Evolutionary conservation across 2,113 vertebrate genomes (phyloP).

Genomic region (Galemys pyrenaicus): DNA sequence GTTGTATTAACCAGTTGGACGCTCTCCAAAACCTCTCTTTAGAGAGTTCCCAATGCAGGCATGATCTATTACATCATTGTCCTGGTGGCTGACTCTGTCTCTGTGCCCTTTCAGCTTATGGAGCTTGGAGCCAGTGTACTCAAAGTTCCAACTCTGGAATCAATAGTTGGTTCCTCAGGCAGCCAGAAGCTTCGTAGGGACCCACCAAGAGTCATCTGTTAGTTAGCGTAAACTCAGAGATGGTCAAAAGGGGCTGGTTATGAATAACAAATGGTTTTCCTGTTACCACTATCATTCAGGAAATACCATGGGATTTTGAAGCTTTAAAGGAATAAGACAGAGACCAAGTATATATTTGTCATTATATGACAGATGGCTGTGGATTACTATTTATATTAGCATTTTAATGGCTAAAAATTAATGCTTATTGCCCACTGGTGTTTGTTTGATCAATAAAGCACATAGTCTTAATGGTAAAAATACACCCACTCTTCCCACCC

Average conservation of each 20-base stretch:
- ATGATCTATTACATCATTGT: background rate
- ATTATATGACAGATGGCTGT: background rate
- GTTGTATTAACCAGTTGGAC: background rate
- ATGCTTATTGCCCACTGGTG: slow-evolving; percentile 29
- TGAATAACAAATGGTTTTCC: background rate
- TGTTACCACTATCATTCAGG: background rate
- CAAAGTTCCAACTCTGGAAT: background rate
- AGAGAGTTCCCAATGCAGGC: background rate
- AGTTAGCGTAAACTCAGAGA: background rate
- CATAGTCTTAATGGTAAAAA: background rate
- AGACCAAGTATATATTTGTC: slow-evolving; percentile 13
- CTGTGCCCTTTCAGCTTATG: background rate
- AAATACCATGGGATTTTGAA: background rate
- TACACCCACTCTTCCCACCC: background rate
- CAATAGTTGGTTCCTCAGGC: background rate
- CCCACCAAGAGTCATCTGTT: background rate
- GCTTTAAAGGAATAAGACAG: background rate
- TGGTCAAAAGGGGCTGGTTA: background rate
- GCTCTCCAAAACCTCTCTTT: background rate
- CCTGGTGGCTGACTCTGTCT: background rate
- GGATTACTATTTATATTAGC: slow-evolving; percentile 20
- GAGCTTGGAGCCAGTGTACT: background rate
- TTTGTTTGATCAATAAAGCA: slow-evolving; percentile 51
- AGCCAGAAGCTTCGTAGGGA: background rate
- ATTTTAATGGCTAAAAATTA: slow-evolving; percentile 29